phyloP scores from a whole-genome alignment of 2,888 invertebrate genomes.

The Quadroppia sp. region DNA sequence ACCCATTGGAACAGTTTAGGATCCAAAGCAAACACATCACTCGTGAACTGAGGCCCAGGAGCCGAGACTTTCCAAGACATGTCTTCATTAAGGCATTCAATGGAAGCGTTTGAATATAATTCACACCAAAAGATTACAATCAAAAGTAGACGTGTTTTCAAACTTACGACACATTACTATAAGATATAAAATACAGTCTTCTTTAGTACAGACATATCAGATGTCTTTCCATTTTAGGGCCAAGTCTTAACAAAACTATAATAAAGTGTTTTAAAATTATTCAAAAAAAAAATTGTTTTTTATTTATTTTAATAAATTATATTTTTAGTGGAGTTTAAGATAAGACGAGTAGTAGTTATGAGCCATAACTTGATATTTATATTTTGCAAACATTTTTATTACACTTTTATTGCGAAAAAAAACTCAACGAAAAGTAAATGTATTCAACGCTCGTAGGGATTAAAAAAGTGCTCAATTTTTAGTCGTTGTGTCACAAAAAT shows the following conservation, averaged over 20 bases:
- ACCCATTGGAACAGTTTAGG: slow-evolving; percentile 27
- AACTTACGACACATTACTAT: not conserved
- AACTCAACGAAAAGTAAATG: not conserved
- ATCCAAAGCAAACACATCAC: not conserved
- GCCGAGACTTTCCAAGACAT: slow-evolving; percentile 23
- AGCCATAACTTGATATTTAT: not conserved
- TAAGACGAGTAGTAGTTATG: not conserved
- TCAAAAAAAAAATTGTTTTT: not conserved
- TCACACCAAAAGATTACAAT: slow-evolving; percentile 19
- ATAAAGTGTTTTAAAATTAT: not conserved
- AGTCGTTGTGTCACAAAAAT: not conserved
- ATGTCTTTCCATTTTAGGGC: too few relatives aligned
- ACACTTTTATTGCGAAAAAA: not conserved
- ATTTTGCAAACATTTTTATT: slow-evolving; percentile 12
- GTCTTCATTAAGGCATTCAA: slow-evolving; percentile 21
- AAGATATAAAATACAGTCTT: slow-evolving; percentile 5
- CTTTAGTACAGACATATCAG: slow-evolving; percentile 1
- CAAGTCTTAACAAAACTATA: too few relatives aligned
- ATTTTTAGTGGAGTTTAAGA: not conserved
- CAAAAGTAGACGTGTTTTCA: not conserved
- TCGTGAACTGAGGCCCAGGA: not conserved
- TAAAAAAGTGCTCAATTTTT: not conserved
- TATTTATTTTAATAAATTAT: slow-evolving; percentile 32
- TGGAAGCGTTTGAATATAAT: slow-evolving; percentile 19
- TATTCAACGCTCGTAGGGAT: slow-evolving; percentile 30